These are phyloP conservation scores for Muricea muricata DNA, from an alignment of 92 coral and sea anemone species.

Conservation along the genomic window DNA sequence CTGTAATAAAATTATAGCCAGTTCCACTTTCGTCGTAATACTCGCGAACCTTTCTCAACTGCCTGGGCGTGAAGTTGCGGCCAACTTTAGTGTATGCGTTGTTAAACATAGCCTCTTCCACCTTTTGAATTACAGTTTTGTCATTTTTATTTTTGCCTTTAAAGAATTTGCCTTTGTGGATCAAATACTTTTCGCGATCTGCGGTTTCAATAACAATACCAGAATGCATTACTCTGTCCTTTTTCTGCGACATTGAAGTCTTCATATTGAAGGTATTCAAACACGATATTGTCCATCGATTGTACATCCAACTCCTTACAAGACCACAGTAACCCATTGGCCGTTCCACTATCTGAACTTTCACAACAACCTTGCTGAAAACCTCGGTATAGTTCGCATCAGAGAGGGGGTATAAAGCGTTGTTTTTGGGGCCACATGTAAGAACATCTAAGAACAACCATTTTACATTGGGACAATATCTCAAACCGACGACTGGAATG, in stretches of 20 bases:
- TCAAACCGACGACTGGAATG: no score
- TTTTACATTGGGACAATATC: no score
- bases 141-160: no score
- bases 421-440: no score
- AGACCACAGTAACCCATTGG: neutral
- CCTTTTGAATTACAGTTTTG: neutral
- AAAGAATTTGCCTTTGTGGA: neutral
- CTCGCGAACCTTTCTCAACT: neutral
- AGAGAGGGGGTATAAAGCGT: no score
- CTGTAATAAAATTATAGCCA: neutral
- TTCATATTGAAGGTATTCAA: neutral
- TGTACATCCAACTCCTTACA: no score
- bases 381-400: no score
- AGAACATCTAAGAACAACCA: no score
- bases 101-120: neutral
- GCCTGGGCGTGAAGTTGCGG: neutral
- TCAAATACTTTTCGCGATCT: neutral
- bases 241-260: neutral
- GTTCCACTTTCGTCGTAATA: neutral
- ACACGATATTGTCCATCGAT: neutral
- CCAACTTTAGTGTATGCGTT: neutral
- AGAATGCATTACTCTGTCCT: neutral
- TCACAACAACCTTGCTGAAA: no score
- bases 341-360: neutral
- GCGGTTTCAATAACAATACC: neutral